Evolutionary conservation across 2,888 invertebrate species (phyloP).

Genomic region (Scelioninae gen. 1): DNA sequence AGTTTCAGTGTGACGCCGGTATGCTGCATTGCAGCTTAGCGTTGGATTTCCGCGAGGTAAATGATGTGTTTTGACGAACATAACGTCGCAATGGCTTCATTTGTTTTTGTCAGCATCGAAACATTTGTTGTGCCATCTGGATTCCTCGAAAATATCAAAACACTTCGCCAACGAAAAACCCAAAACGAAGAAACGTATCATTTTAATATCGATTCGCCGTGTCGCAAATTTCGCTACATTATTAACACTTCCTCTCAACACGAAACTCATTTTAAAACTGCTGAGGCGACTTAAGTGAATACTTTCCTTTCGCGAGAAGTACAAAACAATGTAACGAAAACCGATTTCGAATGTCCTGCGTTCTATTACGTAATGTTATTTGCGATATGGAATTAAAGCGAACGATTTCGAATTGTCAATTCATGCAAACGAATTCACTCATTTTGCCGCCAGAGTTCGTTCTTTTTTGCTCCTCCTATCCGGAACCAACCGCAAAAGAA

Average conservation of each 20-base stretch:
- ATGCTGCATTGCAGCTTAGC: conserved; percentile 27
- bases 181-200: conserved; percentile 6
- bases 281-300: conserved; percentile 28
- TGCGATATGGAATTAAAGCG: too few species aligned
- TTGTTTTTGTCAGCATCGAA: conserved; percentile 30
- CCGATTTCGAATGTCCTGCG: conserved; percentile 20
- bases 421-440: too few species aligned
- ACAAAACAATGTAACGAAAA: conserved; percentile 50
- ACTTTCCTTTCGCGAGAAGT: conserved; percentile 42
- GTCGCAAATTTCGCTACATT: conserved; percentile 33
- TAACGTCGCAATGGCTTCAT: conserved; percentile 30
- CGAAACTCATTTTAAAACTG: conserved; percentile 58
- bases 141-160: not conserved
- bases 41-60: conserved; percentile 37
- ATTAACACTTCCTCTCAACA: conserved; percentile 32
- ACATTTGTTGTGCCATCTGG: conserved; percentile 16
- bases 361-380: too few species aligned
- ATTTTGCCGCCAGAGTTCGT: too few species aligned
- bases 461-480: conserved; percentile 1
- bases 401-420: too few species aligned
- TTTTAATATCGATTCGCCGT: conserved; percentile 40
- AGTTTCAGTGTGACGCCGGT: conserved; percentile 9
- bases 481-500: conserved; percentile 1
- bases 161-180: not conserved
- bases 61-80: conserved; percentile 49